Evolutionary conservation across 92 coral and sea anemone genomes (phyloP), one percentile per base, ranked within the genome.

Genomic region (Heliopora coerulea): DNA sequence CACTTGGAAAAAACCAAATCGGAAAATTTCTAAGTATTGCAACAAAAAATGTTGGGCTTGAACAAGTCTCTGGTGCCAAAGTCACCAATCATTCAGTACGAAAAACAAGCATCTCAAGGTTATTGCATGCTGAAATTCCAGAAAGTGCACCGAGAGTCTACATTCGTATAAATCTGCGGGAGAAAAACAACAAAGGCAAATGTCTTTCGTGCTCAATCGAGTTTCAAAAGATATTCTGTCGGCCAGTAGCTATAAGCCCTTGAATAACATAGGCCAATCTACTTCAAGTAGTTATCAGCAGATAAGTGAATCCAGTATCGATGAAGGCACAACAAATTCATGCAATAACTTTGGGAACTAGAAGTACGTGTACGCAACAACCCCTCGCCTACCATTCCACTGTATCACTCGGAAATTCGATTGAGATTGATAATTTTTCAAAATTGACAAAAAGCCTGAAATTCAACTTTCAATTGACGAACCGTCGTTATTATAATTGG

Each of bases 81-180:
- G n/a, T 77, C 24, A 66, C 49, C 56, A 83, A 57, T 56, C 82
- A 76, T 62, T 74, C 82, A 5, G 82, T 82, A 8, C 19, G 81
- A 1, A 82, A 82, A 56, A 82, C 86, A 29, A 40, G 82, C 67
- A 82, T 82, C 42, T 59, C 81, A 24, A 32, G 82, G 14, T 60
- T 82, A 23, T 73, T 82, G 8, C 78, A 76, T 48, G 82, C 82
- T 19, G 56, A 82, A 54, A 54, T 52, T 39, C 82, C 82, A 8
- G 86, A 82, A 49, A 74, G 33, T 62, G 39, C 42, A 63, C 72
- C 25, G 78, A 77, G 48, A 75, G 83, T 41, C 58, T 79, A 2
- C 79, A 79, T n/a, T 54, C 78, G 33, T 80, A 80, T 44, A 80
- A 80, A 50, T 69, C 84, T 0, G 79, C 79, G 2, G 59, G 79